phyloP scores from a whole-genome alignment of 2,888 invertebrate species.

The Leucania comma region DNA sequence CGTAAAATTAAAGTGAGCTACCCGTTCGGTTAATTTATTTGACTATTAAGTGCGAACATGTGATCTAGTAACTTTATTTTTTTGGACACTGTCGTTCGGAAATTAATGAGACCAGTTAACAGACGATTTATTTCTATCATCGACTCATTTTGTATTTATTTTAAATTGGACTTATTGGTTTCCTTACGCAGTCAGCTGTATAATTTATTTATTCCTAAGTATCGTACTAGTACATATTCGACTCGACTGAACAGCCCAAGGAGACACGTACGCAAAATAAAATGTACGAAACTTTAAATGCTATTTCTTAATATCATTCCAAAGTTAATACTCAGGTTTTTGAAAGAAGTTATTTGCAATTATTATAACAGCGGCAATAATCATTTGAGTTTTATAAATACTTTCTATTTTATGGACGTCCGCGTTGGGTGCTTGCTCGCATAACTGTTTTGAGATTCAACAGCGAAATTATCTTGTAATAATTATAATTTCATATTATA shows the following conservation, averaged over 20 bases:
- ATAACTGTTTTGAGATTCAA: constrained; percentile 86
- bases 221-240: constrained; percentile 66
- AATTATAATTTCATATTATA: constrained; percentile 89
- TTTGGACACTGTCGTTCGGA: constrained; percentile 87
- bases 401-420: constrained; percentile 84
- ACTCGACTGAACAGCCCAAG: constrained; percentile 68
- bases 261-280: constrained; percentile 64
- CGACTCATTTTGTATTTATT: constrained; percentile 79
- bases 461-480: constrained; percentile 89
- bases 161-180: constrained; percentile 85
- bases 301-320: constrained; percentile 87
- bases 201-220: constrained; percentile 80
- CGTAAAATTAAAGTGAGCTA: constrained; percentile 86
- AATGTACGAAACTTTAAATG: constrained; percentile 81
- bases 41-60: constrained; percentile 89
- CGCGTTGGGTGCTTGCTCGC: constrained; percentile 79
- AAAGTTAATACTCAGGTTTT: constrained; percentile 81
- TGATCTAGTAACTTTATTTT: constrained; percentile 88
- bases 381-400: constrained; percentile 79
- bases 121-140: constrained; percentile 83
- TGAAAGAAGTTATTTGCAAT: constrained; percentile 72
- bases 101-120: constrained; percentile 88
- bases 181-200: constrained; percentile 83
- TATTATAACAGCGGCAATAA: constrained; percentile 74
- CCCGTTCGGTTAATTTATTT: constrained; percentile 88